Conservation (phyloP, 2,888 invertebrate genomes). For the Suillia variegata region DNA sequence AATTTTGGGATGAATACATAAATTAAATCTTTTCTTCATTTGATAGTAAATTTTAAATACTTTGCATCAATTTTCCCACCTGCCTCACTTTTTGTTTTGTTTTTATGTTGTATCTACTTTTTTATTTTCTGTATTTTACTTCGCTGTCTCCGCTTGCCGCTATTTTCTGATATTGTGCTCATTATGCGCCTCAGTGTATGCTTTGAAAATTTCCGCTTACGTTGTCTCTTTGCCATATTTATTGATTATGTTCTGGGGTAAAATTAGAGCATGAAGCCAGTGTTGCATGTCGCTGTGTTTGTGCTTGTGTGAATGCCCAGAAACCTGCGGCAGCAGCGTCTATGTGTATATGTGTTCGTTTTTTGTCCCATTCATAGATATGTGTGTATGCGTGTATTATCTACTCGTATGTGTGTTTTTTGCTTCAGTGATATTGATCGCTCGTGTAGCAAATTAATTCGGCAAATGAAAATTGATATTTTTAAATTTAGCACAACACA, state of each 20-base stretch:
- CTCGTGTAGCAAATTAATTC: conserved; percentile 1
- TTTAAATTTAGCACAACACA: too few species aligned
- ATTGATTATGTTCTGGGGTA: conserved; percentile 19
- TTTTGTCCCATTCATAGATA: too few species aligned
- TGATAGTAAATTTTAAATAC: too few species aligned
- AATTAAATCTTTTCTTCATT: too few species aligned
- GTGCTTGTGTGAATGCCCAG: too few species aligned
- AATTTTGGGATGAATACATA: too few species aligned
- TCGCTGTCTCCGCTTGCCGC: not conserved
- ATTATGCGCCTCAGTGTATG: conserved; percentile 24
- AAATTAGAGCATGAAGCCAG: not conserved
- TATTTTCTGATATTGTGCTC: conserved; percentile 9
- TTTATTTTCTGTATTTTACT: not conserved
- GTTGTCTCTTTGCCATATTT: conserved; percentile 25
- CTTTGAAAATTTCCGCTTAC: conserved; percentile 24
- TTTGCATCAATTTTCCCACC: too few species aligned
- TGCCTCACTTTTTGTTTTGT: not conserved
- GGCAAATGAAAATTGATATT: not conserved
- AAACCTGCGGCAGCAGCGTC: too few species aligned
- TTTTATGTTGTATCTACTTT: not conserved
- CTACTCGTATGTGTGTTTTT: not conserved
- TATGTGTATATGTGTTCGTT: too few species aligned
- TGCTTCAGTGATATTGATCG: not conserved
- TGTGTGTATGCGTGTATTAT: not conserved
- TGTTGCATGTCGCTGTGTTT: too few species aligned